phyloP scores from a whole-genome alignment of 2,113 vertebrate genomes.

The Stigmatopora argus region DNA sequence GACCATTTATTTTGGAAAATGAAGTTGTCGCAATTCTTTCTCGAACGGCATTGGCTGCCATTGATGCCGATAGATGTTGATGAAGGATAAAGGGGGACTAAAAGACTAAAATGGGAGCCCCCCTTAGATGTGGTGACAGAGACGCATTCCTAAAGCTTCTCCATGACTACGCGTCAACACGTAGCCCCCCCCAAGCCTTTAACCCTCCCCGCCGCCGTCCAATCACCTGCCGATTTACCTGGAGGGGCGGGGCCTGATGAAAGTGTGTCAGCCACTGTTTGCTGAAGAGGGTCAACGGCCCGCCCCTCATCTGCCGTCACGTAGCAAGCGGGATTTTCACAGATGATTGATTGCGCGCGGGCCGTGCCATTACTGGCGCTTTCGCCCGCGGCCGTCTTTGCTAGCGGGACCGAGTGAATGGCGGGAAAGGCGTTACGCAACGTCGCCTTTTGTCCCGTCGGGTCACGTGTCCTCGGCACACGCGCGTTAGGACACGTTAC shows the following conservation, averaged over 20 bases:
- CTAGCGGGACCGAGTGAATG: conserved; percentile 19
- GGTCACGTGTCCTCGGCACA: background rate
- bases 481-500: too few species aligned
- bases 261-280: conserved; percentile 1
- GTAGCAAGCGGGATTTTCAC: background rate
- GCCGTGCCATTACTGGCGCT: conserved; percentile 34
- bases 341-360: background rate
- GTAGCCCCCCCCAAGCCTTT: background rate
- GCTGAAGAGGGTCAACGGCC: background rate
- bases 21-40: too few species aligned
- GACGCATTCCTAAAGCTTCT: background rate
- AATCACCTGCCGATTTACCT: conserved; percentile 5
- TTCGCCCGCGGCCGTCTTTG: conserved; percentile 23
- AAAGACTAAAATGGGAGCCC: too few species aligned
- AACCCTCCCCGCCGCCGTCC: background rate
- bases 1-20: too few species aligned
- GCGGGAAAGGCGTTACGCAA: conserved; percentile 22
- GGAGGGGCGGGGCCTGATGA: background rate
- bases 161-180: background rate
- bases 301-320: background rate
- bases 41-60: too few species aligned
- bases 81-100: too few species aligned
- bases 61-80: too few species aligned
- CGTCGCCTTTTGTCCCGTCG: conserved; percentile 1
- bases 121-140: background rate